Evolutionary conservation across 2,797 vertebrate species (phyloP).

Genomic region (Calcarius lapponicus): DNA sequence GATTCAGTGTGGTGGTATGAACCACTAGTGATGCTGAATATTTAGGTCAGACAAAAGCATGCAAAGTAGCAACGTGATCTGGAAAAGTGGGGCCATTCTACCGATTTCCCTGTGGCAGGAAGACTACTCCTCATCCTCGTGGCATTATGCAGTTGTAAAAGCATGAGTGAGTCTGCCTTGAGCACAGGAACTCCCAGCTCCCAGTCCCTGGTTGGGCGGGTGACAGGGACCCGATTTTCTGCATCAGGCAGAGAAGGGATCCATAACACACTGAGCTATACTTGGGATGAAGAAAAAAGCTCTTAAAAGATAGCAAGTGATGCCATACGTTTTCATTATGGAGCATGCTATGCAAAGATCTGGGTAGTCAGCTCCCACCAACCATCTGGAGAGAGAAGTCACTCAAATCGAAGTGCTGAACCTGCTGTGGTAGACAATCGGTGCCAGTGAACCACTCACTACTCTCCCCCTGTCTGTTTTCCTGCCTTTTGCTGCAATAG

Average conservation of each 20-base stretch:
- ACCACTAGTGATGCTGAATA: neutral
- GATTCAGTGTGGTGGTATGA: neutral
- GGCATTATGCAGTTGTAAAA: conserved; percentile 36
- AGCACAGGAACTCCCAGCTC: conserved; percentile 33
- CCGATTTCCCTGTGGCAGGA: neutral
- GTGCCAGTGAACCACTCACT: conserved; percentile 72
- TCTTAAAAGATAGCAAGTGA: conserved; percentile 62
- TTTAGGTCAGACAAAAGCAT: conserved; percentile 9
- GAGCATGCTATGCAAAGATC: conserved; percentile 66
- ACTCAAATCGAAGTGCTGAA: conserved; percentile 70
- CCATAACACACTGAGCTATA: conserved; percentile 57
- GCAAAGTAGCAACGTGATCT: neutral
- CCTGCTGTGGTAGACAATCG: conserved; percentile 72
- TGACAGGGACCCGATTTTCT: neutral
- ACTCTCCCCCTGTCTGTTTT: conserved; percentile 71
- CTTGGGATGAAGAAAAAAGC: conserved; percentile 55
- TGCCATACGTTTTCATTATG: conserved; percentile 71
- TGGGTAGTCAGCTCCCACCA: conserved; percentile 71
- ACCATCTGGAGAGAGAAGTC: conserved; percentile 73
- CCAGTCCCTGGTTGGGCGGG: neutral
- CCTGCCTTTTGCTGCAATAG: conserved; percentile 69
- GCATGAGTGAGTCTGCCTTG: neutral
- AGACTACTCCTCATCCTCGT: neutral
- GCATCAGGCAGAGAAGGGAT: conserved; percentile 42
- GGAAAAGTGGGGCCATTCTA: neutral